Evolutionary conservation across 1,140 invertebrate genomes (phyloP).

Genomic region (Lutraria rhynchaena): DNA sequence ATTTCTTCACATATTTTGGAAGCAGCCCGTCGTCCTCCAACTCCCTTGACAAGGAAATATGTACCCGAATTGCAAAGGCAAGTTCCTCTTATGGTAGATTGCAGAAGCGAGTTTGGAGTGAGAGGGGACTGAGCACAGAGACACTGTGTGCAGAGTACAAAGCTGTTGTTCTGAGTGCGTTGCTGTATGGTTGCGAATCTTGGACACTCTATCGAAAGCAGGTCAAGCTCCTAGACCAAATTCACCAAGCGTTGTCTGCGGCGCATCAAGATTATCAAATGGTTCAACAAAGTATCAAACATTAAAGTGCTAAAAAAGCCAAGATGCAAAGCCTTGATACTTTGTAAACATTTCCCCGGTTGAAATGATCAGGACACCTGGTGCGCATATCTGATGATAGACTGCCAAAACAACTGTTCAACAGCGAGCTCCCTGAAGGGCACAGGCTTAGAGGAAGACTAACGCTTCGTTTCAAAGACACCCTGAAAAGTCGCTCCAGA

Average conservation of each 20-base stretch:
- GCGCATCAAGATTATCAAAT: conserved; percentile 52
- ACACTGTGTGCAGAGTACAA: conserved; percentile 30
- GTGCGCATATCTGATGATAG: conserved; percentile 19
- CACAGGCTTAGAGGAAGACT: neutral
- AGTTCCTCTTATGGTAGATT: conserved; percentile 41
- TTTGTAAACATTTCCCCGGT: conserved; percentile 19
- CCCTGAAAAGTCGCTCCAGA: neutral
- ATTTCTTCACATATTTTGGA: conserved; percentile 46
- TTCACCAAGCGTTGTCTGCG: conserved; percentile 55
- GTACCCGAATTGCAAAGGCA: conserved; percentile 29
- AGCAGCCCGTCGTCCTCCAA: conserved; percentile 40
- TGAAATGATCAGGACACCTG: conserved; percentile 53
- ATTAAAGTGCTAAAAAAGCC: conserved; percentile 43
- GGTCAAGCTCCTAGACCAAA: conserved; percentile 18
- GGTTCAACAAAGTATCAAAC: conserved; percentile 54
- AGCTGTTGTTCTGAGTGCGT: conserved; percentile 36
- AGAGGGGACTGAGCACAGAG: neutral
- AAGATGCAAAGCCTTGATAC: conserved; percentile 25
- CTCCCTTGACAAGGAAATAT: conserved; percentile 51
- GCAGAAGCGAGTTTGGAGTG: neutral
- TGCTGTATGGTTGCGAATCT: conserved; percentile 22
- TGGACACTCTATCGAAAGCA: conserved; percentile 31
- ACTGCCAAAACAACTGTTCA: conserved; percentile 42
- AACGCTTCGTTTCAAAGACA: conserved; percentile 19
- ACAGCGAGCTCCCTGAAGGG: conserved; percentile 5